Evolutionary conservation across 1,140 invertebrate species (phyloP), one percentile per base, ranked within the genome.

Genomic region (Procambarus clarkii): DNA sequence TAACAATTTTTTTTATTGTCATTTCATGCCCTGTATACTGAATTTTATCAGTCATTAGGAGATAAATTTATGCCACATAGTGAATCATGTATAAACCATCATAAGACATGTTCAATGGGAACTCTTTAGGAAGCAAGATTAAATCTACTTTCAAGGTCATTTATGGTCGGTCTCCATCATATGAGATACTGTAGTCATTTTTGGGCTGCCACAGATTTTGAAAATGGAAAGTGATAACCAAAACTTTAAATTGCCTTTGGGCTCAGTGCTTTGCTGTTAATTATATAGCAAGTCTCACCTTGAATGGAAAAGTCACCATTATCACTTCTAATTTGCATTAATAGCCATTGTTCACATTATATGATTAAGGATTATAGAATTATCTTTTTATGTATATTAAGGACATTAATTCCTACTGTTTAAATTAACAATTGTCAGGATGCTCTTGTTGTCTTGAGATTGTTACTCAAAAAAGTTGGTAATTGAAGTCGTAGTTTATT

Each of bases 401-500:
- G 83, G 71, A 86, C 44, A 76, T 74, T 24, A 48, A 60, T 58
- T 45, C 82, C 45, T 50, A 71, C 34, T 50, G 69, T 54, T 86
- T 86, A 24, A 71, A 50, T 86, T 46, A 69, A 69, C 82, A 79
- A 34, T 48, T 79, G 48, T 48, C 77, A 79, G 50, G 50, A 58
- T 54, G 21, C 24, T 82, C 7, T 24, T 82, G 80, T 3, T 82
- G 24, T 82, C 80, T 58, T 82, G 80, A 58, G 8, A 11, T n/a
- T 79, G 83, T 91, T 91, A 71, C 79, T 54, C 85, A 46, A 50
- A 79, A 79, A 34, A 85, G 60, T 85, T 86, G 83, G 81, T 44
- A 80, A 64, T 91, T 86, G n/a, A 85, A 85, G 88, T 91, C 88
- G 74, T 91, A 91, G 81, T 71, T 50, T 84, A 91, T 77, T 78